Evolutionary conservation across 2,888 invertebrate species (phyloP), one percentile per base, ranked within the genome.

Genomic region (Tinea semifulvella): DNA sequence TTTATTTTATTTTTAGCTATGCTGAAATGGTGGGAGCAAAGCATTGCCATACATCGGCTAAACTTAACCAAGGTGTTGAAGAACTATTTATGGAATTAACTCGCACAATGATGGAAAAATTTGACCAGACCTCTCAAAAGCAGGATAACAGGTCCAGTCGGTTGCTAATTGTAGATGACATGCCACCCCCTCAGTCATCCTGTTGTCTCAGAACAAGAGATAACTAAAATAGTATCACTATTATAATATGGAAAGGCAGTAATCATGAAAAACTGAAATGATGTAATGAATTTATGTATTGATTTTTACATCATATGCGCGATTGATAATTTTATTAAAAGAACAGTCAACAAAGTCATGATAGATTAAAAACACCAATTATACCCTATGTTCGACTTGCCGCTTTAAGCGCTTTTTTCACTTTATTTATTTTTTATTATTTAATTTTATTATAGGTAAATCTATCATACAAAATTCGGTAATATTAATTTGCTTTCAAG

Each of bases 21-120:
- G 91, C 97, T 2, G 85, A 85, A 51, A 90, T 91, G 65, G 96
- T 97, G 4, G 96, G 95, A 45, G 97, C 98, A 1, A 87, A 88
- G 57, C 96, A 97, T 72, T 94, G 89, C 68, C 90, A 93, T 64
- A 95, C 96, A 22, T 97, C 97, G 20, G 98, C 98, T 0, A 98
- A 98, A 74, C 71, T 88, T 47, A 96, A 96, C 66, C 87, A 90
- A 66, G 96, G 96, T 20, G 91, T 97, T 3, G 94, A 96, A 63
- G 95, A 97, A 49, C 82, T 97, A 61, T 97, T 97, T 66, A 68
- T 95, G 40, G 89, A 92, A 52, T 73, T 98, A 47, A 91, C 93
- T 26, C 85, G 86, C 59, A 85, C 88, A 55, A 91, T 94, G 89
- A 85, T 92, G 18, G 67, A 70, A 18, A 63, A 61, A 42, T 58